phyloP scores from a whole-genome alignment of 2,888 invertebrate species.

The Ophioninae sp. region DNA sequence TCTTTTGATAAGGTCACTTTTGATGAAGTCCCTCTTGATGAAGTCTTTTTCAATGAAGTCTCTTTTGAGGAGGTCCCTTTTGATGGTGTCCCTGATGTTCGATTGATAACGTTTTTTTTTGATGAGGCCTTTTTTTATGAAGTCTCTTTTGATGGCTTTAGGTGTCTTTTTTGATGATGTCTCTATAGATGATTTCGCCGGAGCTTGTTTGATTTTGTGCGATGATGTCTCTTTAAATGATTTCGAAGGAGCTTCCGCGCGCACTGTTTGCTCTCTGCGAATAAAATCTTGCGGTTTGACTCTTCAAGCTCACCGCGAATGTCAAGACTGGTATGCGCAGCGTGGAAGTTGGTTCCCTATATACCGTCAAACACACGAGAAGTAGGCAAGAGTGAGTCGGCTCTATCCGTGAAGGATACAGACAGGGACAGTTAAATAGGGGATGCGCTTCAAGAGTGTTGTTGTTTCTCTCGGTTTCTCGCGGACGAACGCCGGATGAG shows the following conservation, averaged over 20 bases:
- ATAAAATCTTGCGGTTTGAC: slow-evolving; percentile 36
- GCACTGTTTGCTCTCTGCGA: slow-evolving; percentile 43
- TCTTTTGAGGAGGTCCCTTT: background rate
- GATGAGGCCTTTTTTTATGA: no score
- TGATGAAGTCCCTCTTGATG: background rate
- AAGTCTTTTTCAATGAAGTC: background rate
- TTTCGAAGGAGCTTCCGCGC: slow-evolving; percentile 5
- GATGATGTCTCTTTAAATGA: background rate
- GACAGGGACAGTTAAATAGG: slow-evolving; percentile 50
- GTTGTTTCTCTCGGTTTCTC: slow-evolving; percentile 34
- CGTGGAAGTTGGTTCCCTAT: slow-evolving; percentile 61
- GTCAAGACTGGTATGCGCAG: slow-evolving; percentile 65
- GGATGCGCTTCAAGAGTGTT: slow-evolving; percentile 44
- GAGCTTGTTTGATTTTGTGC: no score
- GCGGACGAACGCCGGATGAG: background rate
- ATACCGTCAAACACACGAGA: slow-evolving; percentile 58
- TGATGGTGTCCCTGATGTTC: background rate
- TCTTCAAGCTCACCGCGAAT: slow-evolving; percentile 58
- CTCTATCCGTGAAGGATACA: slow-evolving; percentile 34
- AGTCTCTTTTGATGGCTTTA: background rate
- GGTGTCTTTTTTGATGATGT: background rate
- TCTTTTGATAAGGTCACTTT: no score
- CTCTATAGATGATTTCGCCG: background rate
- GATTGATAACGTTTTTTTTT: background rate
- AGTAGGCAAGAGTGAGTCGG: slow-evolving; percentile 39